phyloP scores from a whole-genome alignment of 2,888 invertebrate genomes.

The Chrysopilus asiliformis region DNA sequence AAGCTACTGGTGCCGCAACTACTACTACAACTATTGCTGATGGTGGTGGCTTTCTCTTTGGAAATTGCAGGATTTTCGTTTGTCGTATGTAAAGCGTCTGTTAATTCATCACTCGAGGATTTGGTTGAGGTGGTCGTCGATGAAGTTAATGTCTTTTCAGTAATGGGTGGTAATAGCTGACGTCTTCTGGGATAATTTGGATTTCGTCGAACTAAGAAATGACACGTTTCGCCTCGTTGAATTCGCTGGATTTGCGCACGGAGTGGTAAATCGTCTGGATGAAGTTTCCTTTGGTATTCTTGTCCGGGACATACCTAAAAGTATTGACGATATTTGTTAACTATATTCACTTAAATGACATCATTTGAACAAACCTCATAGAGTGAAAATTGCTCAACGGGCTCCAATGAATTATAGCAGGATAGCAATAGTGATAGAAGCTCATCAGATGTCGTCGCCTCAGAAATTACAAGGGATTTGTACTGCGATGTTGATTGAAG shows the following conservation, averaged over 20 bases:
- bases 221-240: constrained; percentile 53
- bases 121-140: constrained; percentile 11
- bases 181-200: constrained; percentile 51
- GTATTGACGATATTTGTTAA: constrained; percentile 2
- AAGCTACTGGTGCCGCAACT: neutral
- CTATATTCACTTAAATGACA: neutral
- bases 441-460: constrained; percentile 79
- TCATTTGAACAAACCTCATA: constrained; percentile 54
- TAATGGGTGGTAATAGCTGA: constrained; percentile 26
- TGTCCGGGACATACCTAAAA: constrained; percentile 56
- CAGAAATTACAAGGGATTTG: constrained; percentile 80
- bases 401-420: constrained; percentile 71
- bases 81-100: constrained; percentile 10
- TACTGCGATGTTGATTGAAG: constrained; percentile 85
- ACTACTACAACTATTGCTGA: neutral
- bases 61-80: too few species aligned
- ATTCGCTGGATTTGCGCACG: constrained; percentile 61
- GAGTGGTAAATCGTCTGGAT: constrained; percentile 74
- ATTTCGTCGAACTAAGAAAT: constrained; percentile 71
- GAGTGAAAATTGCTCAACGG: constrained; percentile 73
- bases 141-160: constrained; percentile 13
- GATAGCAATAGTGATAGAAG: constrained; percentile 69
- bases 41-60: too few species aligned
- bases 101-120: constrained; percentile 5
- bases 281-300: constrained; percentile 77